Percentiles rank a stretch among this genome's conserved stretches.
Conservation (phyloP, 2,888 invertebrate genomes). For the Oeneis ivallda region DNA sequence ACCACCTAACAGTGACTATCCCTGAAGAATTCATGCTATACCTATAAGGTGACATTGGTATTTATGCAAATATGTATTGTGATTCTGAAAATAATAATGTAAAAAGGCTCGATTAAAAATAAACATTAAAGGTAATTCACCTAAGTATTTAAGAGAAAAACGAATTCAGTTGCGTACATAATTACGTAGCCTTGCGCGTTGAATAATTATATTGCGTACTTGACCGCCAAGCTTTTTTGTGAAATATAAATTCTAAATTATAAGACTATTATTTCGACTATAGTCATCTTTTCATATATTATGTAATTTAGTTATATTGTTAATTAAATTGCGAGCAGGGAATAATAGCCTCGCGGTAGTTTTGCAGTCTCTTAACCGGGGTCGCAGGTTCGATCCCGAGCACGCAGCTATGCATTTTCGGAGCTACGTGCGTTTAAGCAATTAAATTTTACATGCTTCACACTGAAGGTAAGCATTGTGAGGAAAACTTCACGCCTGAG, state of each 20-base stretch:
- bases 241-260: background rate
- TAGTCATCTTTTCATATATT: background rate
- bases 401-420: too few relatives aligned
- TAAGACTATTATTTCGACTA: background rate
- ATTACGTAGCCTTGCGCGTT: background rate
- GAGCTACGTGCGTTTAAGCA: too few relatives aligned
- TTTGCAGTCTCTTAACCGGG: too few relatives aligned
- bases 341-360: background rate
- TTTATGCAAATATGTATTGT: too few relatives aligned
- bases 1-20: too few relatives aligned
- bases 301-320: background rate
- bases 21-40: too few relatives aligned
- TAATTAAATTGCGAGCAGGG: background rate
- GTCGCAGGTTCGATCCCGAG: too few relatives aligned
- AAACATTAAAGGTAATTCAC: background rate
- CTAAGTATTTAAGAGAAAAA: background rate
- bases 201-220: constrained; percentile 8
- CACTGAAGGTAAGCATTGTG: too few relatives aligned
- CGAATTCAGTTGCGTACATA: background rate
- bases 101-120: background rate
- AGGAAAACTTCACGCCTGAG: too few relatives aligned
- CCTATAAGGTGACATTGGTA: too few relatives aligned
- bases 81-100: background rate
- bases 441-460: too few relatives aligned
- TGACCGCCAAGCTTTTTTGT: background rate